These are phyloP conservation scores for Matsumurasca onukii DNA, from an alignment of 1,140 invertebrate species.

Conservation along the genomic window DNA sequence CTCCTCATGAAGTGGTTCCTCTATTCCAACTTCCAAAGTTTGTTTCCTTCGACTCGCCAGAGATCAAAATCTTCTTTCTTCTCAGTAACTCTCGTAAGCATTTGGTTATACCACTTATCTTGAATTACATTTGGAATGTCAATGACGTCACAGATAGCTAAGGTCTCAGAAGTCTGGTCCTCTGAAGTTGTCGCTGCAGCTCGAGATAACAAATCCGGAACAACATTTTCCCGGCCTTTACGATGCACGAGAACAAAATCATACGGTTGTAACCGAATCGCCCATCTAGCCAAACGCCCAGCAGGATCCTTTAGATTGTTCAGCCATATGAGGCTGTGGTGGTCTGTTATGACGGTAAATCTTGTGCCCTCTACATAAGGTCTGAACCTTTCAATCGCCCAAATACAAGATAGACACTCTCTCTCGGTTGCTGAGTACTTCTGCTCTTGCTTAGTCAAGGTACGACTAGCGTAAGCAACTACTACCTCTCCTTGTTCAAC, in stretches of 20 bases:
- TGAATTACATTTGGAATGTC: background rate
- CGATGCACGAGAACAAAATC: no score
- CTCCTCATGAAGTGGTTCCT: background rate
- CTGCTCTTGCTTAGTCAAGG: background rate
- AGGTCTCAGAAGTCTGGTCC: no score
- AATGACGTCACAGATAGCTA: no score
- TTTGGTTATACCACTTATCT: background rate
- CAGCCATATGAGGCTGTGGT: background rate
- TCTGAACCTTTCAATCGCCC: background rate
- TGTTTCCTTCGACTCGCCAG: background rate
- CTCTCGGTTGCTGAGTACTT: background rate
- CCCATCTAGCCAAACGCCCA: no score
- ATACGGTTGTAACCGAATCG: no score
- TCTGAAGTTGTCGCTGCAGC: no score
- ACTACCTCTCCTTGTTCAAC: background rate
- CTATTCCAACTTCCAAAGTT: background rate
- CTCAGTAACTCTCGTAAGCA: background rate
- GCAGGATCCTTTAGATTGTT: no score
- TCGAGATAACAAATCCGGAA: no score
- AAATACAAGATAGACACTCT: background rate
- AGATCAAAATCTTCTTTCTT: background rate
- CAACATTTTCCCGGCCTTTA: no score
- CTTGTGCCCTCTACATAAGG: background rate
- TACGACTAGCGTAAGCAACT: background rate
- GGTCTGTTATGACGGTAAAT: background rate